phyloP scores from a whole-genome alignment of 2,113 vertebrate species.

The Triplophysa tibetana region DNA sequence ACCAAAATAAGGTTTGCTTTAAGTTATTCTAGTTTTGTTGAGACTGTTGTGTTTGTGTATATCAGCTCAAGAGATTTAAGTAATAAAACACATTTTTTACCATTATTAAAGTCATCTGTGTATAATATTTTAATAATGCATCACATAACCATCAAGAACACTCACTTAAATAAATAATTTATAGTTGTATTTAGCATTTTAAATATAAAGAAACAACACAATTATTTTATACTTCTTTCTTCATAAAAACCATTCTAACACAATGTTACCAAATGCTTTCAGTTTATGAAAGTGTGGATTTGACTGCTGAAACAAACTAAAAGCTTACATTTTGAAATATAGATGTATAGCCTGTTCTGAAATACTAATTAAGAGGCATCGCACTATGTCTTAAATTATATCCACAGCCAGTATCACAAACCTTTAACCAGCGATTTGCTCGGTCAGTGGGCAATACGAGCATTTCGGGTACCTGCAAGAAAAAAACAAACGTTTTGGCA shows the following conservation, averaged over 20 bases:
- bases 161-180: too few species aligned
- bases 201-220: too few species aligned
- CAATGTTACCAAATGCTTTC: too few species aligned
- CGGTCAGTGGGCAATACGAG: background rate
- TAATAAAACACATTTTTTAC: slow-evolving; percentile 70
- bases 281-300: too few species aligned
- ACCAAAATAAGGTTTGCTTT: slow-evolving; percentile 61
- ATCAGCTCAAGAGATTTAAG: slow-evolving; percentile 74
- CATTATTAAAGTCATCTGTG: slow-evolving; percentile 38
- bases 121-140: slow-evolving; percentile 6
- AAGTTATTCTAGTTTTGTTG: slow-evolving; percentile 73
- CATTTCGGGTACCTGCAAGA: background rate
- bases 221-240: too few species aligned
- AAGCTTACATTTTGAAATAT: background rate
- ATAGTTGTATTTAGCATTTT: too few species aligned
- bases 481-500: background rate
- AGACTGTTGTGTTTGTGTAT: slow-evolving; percentile 72
- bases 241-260: too few species aligned
- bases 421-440: background rate
- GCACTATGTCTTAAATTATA: background rate
- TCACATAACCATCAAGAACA: background rate
- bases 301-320: too few species aligned
- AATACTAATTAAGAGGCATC: background rate
- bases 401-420: background rate
- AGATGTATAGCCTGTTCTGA: background rate